phyloP scores from a whole-genome alignment of 2,797 vertebrate species.

The Centroberyx gerrardi region DNA sequence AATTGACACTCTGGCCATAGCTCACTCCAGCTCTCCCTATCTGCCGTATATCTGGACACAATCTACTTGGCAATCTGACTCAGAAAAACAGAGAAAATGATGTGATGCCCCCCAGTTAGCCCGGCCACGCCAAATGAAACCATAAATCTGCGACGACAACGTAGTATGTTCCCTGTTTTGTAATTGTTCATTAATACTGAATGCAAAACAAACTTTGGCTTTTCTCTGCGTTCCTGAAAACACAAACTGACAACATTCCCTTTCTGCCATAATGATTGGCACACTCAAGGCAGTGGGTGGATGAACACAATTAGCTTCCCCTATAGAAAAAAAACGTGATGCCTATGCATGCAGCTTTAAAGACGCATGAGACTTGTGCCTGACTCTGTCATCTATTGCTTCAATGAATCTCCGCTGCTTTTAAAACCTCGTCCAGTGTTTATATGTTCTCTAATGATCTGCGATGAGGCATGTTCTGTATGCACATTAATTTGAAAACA shows the following conservation, averaged over 20 bases:
- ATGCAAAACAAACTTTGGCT: constrained; percentile 50
- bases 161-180: constrained; percentile 14
- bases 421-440: constrained; percentile 18
- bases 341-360: constrained; percentile 20
- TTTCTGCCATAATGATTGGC: constrained; percentile 31
- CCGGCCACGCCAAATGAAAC: constrained; percentile 53
- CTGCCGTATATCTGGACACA: constrained; percentile 49
- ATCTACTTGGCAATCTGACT: constrained; percentile 49
- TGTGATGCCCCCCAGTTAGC: constrained; percentile 34
- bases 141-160: constrained; percentile 66
- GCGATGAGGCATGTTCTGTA: constrained; percentile 27
- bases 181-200: constrained; percentile 53
- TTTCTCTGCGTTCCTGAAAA: constrained; percentile 1
- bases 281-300: constrained; percentile 46
- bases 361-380: constrained; percentile 8
- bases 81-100: constrained; percentile 26
- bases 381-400: constrained; percentile 18
- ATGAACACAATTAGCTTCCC: constrained; percentile 33
- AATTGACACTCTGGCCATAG: constrained; percentile 63
- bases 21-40: constrained; percentile 54
- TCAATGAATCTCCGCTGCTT: constrained; percentile 13
- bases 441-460: constrained; percentile 28
- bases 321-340: constrained; percentile 20
- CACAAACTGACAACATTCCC: constrained; percentile 17
- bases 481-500: constrained; percentile 18